Evolutionary conservation across 2,888 invertebrate species (phyloP).

Genomic region (Megastigmus dorsalis): DNA sequence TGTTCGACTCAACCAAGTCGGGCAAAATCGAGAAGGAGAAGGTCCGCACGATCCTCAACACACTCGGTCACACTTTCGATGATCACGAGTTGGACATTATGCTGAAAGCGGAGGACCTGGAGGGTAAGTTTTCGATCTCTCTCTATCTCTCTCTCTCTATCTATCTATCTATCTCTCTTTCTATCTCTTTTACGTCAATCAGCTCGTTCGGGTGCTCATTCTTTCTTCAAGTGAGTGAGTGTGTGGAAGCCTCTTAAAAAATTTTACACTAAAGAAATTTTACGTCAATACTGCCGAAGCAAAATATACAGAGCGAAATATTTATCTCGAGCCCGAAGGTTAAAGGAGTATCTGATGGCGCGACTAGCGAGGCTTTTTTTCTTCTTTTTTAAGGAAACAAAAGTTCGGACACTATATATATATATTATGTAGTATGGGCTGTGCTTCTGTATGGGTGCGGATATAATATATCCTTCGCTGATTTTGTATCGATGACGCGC

Average conservation of each 20-base stretch:
- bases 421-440: neutral
- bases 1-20: constrained; percentile 88
- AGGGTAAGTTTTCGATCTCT: constrained; percentile 77
- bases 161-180: no score
- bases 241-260: constrained; percentile 15
- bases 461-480: constrained; percentile 26
- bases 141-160: no score
- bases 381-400: constrained; percentile 25
- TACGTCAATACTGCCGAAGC: neutral
- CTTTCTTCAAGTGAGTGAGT: no score
- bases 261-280: constrained; percentile 11
- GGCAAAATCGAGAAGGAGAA: constrained; percentile 88
- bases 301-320: constrained; percentile 9
- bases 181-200: no score
- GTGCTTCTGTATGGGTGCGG: neutral
- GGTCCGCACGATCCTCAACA: constrained; percentile 86
- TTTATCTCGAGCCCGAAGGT: constrained; percentile 27
- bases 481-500: constrained; percentile 31
- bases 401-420: no score
- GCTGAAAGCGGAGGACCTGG: constrained; percentile 83
- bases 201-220: no score
- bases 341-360: constrained; percentile 5
- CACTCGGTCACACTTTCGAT: constrained; percentile 87
- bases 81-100: constrained; percentile 86
- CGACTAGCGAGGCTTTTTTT: neutral